Evolutionary conservation across 2,113 vertebrate genomes (phyloP), one percentile per base, ranked within the genome.

Genomic region (Dendrocopos noguchii): DNA sequence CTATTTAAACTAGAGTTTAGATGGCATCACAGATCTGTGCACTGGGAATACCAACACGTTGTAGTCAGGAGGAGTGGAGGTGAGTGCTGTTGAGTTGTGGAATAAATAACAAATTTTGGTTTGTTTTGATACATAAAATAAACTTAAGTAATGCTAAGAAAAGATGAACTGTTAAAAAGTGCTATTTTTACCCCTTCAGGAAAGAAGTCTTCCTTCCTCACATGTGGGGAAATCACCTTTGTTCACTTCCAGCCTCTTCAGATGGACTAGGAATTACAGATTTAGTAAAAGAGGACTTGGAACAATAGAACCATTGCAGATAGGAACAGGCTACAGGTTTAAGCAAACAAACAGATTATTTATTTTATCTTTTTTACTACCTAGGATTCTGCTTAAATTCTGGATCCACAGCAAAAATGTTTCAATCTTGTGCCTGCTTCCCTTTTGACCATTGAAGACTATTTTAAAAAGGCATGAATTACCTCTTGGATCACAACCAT

Each of bases 401-500:
- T 55, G 66, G 14, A 78, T 61, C 52, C 1, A 3, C 10, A 55
- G 10, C 34, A 74, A 80, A 92, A 92, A 17, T 29, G 28, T 31
- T 3, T 1, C 28, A 8, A 28, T 22, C 67, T 18, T 12, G 5
- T 31, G 25, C 8, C 81, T 77, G 64, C 56, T 84, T 95, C 64
- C 44, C 22, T 94, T 93, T 77, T 63, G 84, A 77, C 56, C 87
- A 77, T 71, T 4, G n/a, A 85, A 92, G 89, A 87, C 88, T 94
- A 92, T 87, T 87, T 87, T 84, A 52, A 63, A 84, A 84, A 91
- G 20, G 16, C 28, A 87, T 50, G 67, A 93, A 89, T 93, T 91
- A 89, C 81, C 39, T 80, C 81, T 87, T 96, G 93, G 93, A 83
- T 90, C 79, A 14, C 50, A 72, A 96, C 79, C 91, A 93, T 55